A percentile compares a stretch with the other conserved stretches of the same genome.
Conservation (phyloP, 2,113 vertebrate species). For the Cyprinodon variegatus region DNA sequence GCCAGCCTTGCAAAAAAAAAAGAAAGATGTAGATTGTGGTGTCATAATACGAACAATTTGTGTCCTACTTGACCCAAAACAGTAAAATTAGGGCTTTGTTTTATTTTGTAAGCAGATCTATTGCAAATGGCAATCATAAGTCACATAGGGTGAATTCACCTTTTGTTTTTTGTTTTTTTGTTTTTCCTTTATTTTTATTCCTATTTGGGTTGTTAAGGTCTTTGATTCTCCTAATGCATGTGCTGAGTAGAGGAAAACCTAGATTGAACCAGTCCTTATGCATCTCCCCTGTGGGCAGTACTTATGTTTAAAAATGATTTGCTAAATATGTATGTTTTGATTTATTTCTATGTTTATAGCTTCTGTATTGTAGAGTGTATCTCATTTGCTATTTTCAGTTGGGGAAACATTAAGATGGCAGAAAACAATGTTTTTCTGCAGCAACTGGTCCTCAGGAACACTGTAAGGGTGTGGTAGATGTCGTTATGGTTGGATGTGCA, state of each 20-base stretch:
- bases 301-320: conserved; percentile 72
- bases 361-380: conserved; percentile 75
- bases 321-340: conserved; percentile 77
- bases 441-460: conserved; percentile 78
- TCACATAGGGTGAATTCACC: conserved; percentile 63
- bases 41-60: conserved; percentile 67
- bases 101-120: conserved; percentile 69
- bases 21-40: conserved; percentile 69
- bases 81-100: conserved; percentile 73
- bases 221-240: conserved; percentile 77
- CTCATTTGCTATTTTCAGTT: conserved; percentile 68
- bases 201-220: conserved; percentile 64
- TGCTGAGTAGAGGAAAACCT: conserved; percentile 70
- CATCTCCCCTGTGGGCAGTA: conserved; percentile 51
- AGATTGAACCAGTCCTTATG: conserved; percentile 60
- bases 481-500: conserved; percentile 49
- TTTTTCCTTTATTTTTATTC: conserved; percentile 20
- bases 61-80: conserved; percentile 78
- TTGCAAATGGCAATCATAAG: conserved; percentile 83
- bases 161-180: conserved; percentile 27
- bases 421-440: conserved; percentile 63
- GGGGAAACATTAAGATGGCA: conserved; percentile 62
- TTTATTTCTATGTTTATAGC: conserved; percentile 68
- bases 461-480: conserved; percentile 63
- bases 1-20: conserved; percentile 69